Percentiles rank a stretch among this genome's conserved stretches.
Conservation (phyloP, 2,797 vertebrate genomes). For the Pyrocephalus nanus region DNA sequence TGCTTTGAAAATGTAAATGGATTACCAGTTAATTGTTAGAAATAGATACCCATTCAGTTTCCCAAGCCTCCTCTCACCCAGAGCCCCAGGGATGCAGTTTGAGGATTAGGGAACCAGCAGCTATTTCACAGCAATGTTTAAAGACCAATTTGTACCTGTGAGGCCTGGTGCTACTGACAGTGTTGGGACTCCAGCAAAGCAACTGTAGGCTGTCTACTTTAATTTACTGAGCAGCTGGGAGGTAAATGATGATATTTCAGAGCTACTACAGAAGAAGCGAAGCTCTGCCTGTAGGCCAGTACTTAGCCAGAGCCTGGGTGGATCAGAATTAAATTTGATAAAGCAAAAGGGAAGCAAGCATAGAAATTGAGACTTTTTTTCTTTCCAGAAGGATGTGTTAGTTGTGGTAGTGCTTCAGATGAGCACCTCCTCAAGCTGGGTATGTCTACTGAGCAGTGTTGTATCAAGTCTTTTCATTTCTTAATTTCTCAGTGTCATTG, state of each 20-base stretch:
- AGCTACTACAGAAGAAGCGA: neutral
- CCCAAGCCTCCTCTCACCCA: neutral
- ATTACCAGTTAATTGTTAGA: neutral
- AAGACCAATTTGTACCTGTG: neutral
- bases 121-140: neutral
- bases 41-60: neutral
- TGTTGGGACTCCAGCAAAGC: neutral
- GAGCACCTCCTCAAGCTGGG: neutral
- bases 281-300: neutral
- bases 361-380: neutral
- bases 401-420: neutral
- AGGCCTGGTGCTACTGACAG: neutral
- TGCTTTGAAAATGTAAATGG: neutral
- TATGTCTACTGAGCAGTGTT: neutral
- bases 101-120: neutral
- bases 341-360: neutral
- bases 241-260: neutral
- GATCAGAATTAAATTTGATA: neutral
- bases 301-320: neutral
- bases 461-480: neutral
- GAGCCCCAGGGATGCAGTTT: accelerated
- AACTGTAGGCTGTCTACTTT: neutral
- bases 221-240: constrained; percentile 8
- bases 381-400: neutral
- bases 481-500: neutral